These are phyloP conservation scores for Antrozous pallidus DNA, from an alignment of 2,797 vertebrate species.

Conservation along the genomic window DNA sequence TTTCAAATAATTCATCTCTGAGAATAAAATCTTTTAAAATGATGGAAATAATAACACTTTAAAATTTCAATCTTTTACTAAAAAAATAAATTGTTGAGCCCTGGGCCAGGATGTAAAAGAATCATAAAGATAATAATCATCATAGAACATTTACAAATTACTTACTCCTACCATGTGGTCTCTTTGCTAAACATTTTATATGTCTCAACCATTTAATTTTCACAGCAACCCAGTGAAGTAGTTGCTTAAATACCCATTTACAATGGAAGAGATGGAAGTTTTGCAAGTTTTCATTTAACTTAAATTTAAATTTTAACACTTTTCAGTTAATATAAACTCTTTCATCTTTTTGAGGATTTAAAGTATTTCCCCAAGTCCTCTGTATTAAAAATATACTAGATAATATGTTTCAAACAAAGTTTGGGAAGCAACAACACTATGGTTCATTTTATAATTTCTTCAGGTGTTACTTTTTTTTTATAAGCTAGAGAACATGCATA, in stretches of 20 bases:
- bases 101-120: slow-evolving; percentile 14
- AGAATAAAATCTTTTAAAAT: slow-evolving; percentile 34
- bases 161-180: neutral
- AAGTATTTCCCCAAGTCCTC: neutral
- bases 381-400: neutral
- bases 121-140: neutral
- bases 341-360: neutral
- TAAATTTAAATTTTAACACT: neutral
- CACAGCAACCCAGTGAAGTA: neutral
- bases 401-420: neutral
- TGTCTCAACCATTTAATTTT: neutral
- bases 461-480: neutral
- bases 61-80: neutral
- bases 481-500: neutral
- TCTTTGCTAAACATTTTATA: slow-evolving; percentile 40
- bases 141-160: neutral
- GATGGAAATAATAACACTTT: neutral
- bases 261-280: neutral
- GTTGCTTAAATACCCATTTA: neutral
- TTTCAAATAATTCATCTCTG: slow-evolving; percentile 54
- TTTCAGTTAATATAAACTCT: neutral
- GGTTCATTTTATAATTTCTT: neutral
- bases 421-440: neutral
- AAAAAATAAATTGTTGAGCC: slow-evolving; percentile 39
- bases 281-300: neutral